A percentile compares a stretch with the other conserved stretches of the same genome.
phyloP scores from a whole-genome alignment of 2,888 invertebrate species.

The Melinaea menophilus region DNA sequence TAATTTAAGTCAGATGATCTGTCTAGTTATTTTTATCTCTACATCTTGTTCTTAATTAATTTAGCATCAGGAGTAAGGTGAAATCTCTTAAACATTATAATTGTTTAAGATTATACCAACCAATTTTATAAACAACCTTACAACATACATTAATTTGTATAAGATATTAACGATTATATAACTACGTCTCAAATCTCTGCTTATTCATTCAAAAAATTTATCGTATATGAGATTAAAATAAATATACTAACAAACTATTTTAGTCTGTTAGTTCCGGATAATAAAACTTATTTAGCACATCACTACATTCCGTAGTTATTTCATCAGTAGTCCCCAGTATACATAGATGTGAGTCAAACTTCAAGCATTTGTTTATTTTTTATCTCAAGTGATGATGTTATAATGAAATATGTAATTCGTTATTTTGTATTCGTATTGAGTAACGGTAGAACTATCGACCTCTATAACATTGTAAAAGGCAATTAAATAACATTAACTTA shows the following conservation, averaged over 20 bases:
- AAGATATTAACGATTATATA: slow-evolving; percentile 12
- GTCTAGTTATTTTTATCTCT: slow-evolving; percentile 30
- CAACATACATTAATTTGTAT: slow-evolving; percentile 14
- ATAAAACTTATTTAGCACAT: slow-evolving; percentile 18
- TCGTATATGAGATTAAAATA: neutral
- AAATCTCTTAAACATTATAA: slow-evolving; percentile 41
- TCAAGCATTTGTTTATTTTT: slow-evolving; percentile 14
- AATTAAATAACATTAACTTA: too few relatives aligned
- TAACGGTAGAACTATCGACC: too few relatives aligned
- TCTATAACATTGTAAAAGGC: too few relatives aligned
- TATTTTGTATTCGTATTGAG: too few relatives aligned
- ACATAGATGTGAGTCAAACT: slow-evolving; percentile 38
- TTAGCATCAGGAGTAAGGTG: slow-evolving; percentile 36
- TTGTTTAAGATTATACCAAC: slow-evolving; percentile 37
- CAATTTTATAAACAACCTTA: slow-evolving; percentile 24
- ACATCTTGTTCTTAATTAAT: slow-evolving; percentile 36
- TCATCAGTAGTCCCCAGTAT: slow-evolving; percentile 33
- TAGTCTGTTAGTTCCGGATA: neutral
- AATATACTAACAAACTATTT: neutral
- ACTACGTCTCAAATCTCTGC: neutral
- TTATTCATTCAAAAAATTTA: neutral
- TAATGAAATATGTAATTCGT: too few relatives aligned
- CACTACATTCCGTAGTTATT: slow-evolving; percentile 14
- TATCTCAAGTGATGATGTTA: slow-evolving; percentile 10
- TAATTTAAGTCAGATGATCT: neutral